These are phyloP conservation scores for Centropristis striata DNA, from an alignment of 2,113 vertebrate species.

Conservation along the genomic window DNA sequence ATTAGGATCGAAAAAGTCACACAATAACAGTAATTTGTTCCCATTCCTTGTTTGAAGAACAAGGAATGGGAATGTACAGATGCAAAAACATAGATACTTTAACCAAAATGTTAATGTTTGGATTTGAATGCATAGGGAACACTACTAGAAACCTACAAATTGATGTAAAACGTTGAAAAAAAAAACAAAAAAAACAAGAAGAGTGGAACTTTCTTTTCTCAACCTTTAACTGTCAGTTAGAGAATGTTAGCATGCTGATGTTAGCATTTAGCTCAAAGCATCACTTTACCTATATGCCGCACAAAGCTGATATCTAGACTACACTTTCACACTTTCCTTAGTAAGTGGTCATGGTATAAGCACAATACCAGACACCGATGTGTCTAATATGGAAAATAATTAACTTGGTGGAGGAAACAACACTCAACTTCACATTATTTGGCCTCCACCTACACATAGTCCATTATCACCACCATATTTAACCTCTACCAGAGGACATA, in stretches of 20 bases:
- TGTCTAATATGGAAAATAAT: neutral
- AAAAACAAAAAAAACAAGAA: too few species aligned
- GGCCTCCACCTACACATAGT: neutral
- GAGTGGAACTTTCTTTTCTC: too few species aligned
- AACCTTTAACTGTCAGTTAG: neutral
- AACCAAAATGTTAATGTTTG: neutral
- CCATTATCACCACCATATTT: neutral
- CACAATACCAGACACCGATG: neutral
- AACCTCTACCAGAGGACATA: neutral
- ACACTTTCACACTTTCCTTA: neutral
- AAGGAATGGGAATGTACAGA: too few species aligned
- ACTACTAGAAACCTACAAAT: neutral
- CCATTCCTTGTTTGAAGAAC: too few species aligned
- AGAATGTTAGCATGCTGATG: slow-evolving; percentile 4
- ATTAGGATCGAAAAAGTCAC: too few species aligned
- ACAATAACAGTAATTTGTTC: too few species aligned
- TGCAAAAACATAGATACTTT: too few species aligned
- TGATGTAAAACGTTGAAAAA: too few species aligned
- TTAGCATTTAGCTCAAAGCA: slow-evolving; percentile 4
- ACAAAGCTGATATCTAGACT: neutral
- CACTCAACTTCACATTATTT: neutral
- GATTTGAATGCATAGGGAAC: neutral
- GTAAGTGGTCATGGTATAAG: slow-evolving; percentile 10
- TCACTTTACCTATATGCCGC: neutral
- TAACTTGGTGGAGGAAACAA: neutral